Percentiles rank a stretch among this genome's conserved stretches.
Evolutionary conservation across 30 jellyfish, hydroid and myxozoan species (phyloP).

Genomic region (Aurelia sp.): DNA sequence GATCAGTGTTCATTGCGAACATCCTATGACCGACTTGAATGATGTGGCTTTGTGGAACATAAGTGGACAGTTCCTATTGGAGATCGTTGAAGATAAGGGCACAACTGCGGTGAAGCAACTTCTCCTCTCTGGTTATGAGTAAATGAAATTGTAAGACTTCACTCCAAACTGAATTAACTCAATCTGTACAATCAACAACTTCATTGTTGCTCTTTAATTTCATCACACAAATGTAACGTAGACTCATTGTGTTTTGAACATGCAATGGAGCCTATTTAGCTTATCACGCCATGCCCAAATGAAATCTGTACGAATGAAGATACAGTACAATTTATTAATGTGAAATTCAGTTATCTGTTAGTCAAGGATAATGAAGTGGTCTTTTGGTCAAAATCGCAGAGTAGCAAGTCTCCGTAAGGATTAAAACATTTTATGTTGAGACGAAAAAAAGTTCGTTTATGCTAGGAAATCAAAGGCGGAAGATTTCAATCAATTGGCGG

Average conservation of each 20-base stretch:
- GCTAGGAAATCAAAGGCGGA: too few species aligned
- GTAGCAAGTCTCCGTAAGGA: too few species aligned
- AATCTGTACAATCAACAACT: slow-evolving; percentile 1
- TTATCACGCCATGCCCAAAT: slow-evolving; percentile 52
- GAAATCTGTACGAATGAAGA: slow-evolving; percentile 19
- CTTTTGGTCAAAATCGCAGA: too few species aligned
- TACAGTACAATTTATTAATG: slow-evolving; percentile 10
- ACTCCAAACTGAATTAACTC: slow-evolving; percentile 33
- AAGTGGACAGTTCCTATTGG: slow-evolving; percentile 25
- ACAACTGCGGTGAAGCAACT: slow-evolving; percentile 17
- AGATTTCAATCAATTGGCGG: too few species aligned
- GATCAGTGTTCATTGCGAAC: slow-evolving; percentile 18
- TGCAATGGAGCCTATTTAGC: slow-evolving; percentile 55
- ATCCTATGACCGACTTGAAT: slow-evolving; percentile 22
- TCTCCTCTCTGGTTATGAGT: slow-evolving; percentile 8
- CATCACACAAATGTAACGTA: neutral
- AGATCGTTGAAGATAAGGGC: slow-evolving; percentile 37
- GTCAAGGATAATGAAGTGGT: slow-evolving; percentile 1
- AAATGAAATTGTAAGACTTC: slow-evolving; percentile 15
- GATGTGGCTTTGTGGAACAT: slow-evolving; percentile 71
- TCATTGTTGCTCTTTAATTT: neutral
- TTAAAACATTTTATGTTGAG: too few species aligned
- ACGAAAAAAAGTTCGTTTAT: too few species aligned
- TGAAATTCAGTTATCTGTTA: slow-evolving; percentile 26
- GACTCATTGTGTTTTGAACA: slow-evolving; percentile 8